Percentiles rank a stretch among this genome's conserved stretches.
phyloP scores from a whole-genome alignment of 53 echinoderm and acorn worm species.

The Hippasteria phrygiana region DNA sequence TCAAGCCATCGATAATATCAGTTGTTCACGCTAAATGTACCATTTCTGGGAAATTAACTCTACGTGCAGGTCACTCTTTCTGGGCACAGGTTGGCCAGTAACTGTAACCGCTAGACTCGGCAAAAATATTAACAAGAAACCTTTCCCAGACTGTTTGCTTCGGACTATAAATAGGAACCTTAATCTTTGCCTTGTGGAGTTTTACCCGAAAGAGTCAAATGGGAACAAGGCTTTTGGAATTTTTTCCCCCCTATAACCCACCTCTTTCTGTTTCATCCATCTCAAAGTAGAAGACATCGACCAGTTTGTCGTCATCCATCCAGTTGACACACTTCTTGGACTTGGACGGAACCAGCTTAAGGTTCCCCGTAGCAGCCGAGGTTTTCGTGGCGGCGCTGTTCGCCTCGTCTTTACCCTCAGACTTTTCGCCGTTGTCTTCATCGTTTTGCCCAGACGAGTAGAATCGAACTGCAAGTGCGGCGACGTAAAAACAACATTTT shows the following conservation, averaged over 20 bases:
- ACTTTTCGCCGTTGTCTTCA: constrained; percentile 58
- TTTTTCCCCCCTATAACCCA: constrained; percentile 8
- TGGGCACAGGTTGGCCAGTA: no score
- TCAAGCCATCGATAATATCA: no score
- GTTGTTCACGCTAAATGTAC: no score
- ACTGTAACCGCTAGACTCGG: no score
- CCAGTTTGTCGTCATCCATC: constrained; percentile 85
- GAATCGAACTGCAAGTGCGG: constrained; percentile 72
- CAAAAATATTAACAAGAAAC: no score
- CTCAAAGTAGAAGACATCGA: constrained; percentile 88
- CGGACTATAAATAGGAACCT: no score
- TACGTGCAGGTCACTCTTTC: no score
- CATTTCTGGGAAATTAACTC: no score
- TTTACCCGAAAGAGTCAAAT: no score
- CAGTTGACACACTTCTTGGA: constrained; percentile 94
- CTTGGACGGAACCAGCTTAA: constrained; percentile 83
- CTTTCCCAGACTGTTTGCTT: no score
- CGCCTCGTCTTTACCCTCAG: constrained; percentile 73
- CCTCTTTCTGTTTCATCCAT: constrained; percentile 97
- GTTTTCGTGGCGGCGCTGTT: constrained; percentile 11
- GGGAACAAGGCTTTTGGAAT: no score
- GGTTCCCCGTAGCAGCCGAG: constrained; percentile 65
- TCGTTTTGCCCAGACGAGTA: constrained; percentile 86
- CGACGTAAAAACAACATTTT: neutral
- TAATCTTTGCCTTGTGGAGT: no score